Evolutionary conservation across 2,888 invertebrate genomes (phyloP).

Genomic region (Allacma fusca): DNA sequence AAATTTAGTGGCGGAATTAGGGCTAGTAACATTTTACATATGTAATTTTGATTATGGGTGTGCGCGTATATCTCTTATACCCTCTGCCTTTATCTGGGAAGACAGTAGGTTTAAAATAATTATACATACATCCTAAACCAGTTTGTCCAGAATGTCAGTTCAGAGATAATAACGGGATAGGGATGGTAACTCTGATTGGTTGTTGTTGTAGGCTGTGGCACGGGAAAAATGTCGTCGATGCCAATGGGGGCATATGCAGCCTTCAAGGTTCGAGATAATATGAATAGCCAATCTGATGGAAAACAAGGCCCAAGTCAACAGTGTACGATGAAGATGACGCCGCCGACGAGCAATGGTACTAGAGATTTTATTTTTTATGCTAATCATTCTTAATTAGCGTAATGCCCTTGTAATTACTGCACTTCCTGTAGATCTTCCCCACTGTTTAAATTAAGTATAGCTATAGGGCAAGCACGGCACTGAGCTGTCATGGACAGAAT

Average conservation of each 20-base stretch:
- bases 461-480: neutral
- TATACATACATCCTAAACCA: too few species aligned
- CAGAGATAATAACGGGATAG: neutral
- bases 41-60: too few species aligned
- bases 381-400: too few species aligned
- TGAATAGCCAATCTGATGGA: constrained; percentile 49
- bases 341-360: constrained; percentile 7
- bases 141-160: too few species aligned
- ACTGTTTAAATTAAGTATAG: too few species aligned
- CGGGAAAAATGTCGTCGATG: constrained; percentile 73
- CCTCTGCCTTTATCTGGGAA: neutral
- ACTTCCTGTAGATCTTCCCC: too few species aligned
- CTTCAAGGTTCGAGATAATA: constrained; percentile 73
- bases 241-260: constrained; percentile 80
- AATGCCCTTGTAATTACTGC: too few species aligned
- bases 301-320: constrained; percentile 30
- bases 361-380: too few species aligned
- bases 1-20: too few species aligned
- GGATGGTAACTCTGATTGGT: constrained; percentile 4
- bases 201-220: constrained; percentile 48
- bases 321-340: constrained; percentile 9
- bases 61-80: too few species aligned
- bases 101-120: neutral
- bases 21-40: too few species aligned
- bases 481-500: too few species aligned